These are phyloP conservation scores for Listronotus bonariensis DNA, from an alignment of 1,140 invertebrate species.

Conservation along the genomic window DNA sequence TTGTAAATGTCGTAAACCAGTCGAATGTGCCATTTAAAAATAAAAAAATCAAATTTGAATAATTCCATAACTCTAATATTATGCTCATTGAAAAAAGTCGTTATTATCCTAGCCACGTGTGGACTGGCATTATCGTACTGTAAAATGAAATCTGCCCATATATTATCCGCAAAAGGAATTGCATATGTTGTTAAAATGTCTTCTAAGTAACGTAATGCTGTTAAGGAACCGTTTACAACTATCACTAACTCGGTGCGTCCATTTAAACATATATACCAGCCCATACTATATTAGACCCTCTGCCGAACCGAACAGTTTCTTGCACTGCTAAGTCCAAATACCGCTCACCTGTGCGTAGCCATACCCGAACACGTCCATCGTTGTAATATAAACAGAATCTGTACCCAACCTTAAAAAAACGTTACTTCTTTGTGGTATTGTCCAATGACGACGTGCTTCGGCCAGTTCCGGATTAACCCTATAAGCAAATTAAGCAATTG, in stretches of 20 bases:
- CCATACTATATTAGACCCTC: too few species aligned
- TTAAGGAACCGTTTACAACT: conserved; percentile 7
- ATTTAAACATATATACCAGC: too few species aligned
- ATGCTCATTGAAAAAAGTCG: too few species aligned
- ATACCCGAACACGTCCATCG: conserved; percentile 1
- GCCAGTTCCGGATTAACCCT: too few species aligned
- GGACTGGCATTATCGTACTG: conserved; percentile 13
- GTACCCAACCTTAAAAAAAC: conserved; percentile 5
- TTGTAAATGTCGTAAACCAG: too few species aligned
- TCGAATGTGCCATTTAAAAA: too few species aligned
- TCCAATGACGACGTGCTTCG: conserved; percentile 4
- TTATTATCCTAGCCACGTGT: not conserved
- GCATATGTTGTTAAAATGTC: conserved; percentile 14
- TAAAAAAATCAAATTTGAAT: too few species aligned
- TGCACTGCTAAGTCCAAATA: not conserved
- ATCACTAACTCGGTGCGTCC: conserved; percentile 15
- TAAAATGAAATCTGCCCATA: conserved; percentile 2
- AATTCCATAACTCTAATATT: too few species aligned
- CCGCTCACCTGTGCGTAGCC: not conserved
- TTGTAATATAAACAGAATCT: not conserved
- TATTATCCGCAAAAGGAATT: not conserved
- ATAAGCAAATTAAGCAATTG: too few species aligned
- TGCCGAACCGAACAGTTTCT: conserved; percentile 7
- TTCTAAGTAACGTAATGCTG: conserved; percentile 3
- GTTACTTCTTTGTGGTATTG: not conserved